phyloP scores from a whole-genome alignment of 2,113 vertebrate species.

The Chaetura pelagica region DNA sequence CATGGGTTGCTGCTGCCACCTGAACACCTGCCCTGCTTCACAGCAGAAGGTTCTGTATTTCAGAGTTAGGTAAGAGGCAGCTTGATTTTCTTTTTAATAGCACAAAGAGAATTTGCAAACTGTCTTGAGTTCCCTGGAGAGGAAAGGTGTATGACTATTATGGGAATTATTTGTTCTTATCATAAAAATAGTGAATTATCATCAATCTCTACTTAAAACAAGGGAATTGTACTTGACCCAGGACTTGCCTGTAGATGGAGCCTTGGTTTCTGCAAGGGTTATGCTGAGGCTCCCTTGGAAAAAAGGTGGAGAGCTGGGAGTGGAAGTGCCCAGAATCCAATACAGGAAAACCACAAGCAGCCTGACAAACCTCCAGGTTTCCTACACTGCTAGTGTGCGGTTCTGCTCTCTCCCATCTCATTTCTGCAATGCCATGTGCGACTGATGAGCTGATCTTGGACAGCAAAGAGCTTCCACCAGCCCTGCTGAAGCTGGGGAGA shows the following conservation, averaged over 20 bases:
- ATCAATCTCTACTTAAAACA: neutral
- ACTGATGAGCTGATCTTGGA: neutral
- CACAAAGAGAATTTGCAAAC: neutral
- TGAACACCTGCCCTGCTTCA: neutral
- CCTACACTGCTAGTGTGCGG: fast-evolving
- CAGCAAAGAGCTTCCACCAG: neutral
- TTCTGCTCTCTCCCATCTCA: neutral
- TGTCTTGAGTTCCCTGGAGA: neutral
- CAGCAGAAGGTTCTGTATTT: neutral
- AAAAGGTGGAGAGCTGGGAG: conserved; percentile 15
- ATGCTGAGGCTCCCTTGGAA: neutral
- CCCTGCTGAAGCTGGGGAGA: neutral
- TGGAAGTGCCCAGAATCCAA: neutral
- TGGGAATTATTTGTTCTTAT: neutral
- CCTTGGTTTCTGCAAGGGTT: conserved; percentile 27
- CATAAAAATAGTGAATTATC: neutral
- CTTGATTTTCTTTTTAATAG: neutral
- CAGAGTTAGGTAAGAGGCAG: neutral
- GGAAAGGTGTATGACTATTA: neutral
- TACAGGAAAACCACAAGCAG: conserved; percentile 28
- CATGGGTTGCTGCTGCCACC: neutral
- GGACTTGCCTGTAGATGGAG: conserved; percentile 49
- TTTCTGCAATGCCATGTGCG: fast-evolving
- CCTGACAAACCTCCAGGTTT: neutral
- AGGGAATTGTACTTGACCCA: neutral